Evolutionary conservation across 92 coral and sea anemone species (phyloP).

Genomic region (Phenganax marumi): DNA sequence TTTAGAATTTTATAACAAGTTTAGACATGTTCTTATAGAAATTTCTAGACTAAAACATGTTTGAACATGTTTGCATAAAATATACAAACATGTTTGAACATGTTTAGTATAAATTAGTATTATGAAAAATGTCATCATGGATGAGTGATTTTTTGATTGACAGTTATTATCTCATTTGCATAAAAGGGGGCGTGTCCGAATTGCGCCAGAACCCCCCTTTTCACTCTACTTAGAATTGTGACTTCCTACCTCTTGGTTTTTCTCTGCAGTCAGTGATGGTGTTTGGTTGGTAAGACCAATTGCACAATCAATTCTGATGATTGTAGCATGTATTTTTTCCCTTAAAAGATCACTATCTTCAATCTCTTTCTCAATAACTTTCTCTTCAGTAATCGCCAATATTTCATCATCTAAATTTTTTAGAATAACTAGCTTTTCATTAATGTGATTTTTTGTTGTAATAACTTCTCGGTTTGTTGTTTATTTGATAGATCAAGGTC

Average conservation of each 20-base stretch:
- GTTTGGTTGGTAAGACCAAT: not conserved
- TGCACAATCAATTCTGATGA: constrained; percentile 29
- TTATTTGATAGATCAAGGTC: constrained; percentile 23
- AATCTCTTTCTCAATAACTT: constrained; percentile 33
- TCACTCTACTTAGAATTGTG: constrained; percentile 23
- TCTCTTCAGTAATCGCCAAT: constrained; percentile 14
- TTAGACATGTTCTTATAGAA: too few relatives aligned
- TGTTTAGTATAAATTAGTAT: too few relatives aligned
- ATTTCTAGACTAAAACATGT: too few relatives aligned
- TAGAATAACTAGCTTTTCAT: constrained; percentile 19
- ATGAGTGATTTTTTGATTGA: too few relatives aligned
- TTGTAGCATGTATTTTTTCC: constrained; percentile 16
- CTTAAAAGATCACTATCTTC: constrained; percentile 20
- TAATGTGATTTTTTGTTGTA: constrained; percentile 19
- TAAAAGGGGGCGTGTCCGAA: too few relatives aligned
- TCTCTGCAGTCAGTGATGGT: not conserved
- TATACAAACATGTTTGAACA: too few relatives aligned
- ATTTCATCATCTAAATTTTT: constrained; percentile 21
- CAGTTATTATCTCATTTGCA: too few relatives aligned
- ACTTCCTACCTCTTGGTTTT: constrained; percentile 10
- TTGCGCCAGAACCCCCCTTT: too few relatives aligned
- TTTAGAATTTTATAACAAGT: too few relatives aligned
- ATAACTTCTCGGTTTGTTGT: constrained; percentile 10
- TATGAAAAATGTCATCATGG: too few relatives aligned
- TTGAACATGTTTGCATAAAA: too few relatives aligned